phyloP scores from a whole-genome alignment of 2,797 vertebrate species.

The Synaphobranchus kaupii region DNA sequence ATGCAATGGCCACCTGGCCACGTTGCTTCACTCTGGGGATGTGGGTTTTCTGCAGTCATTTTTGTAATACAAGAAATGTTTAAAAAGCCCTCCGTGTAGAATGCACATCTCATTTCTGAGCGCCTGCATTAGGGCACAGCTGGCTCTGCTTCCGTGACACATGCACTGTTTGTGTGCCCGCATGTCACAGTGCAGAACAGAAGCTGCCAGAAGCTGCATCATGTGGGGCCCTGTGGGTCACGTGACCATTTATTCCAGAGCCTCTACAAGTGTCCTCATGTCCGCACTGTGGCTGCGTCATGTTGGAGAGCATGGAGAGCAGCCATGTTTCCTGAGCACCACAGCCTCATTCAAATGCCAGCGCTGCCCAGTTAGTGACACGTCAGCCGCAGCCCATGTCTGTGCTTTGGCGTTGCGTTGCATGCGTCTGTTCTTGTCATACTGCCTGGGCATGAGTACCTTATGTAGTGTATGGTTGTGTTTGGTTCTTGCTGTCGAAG shows the following conservation, averaged over 20 bases:
- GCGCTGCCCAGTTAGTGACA: too few species aligned
- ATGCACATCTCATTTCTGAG: constrained; percentile 21
- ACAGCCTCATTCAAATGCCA: too few species aligned
- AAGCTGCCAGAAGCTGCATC: not conserved
- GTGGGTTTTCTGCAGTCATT: not conserved
- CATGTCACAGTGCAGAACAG: not conserved
- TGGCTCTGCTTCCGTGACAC: constrained; percentile 32
- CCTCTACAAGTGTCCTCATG: not conserved
- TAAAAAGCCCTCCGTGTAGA: constrained; percentile 36
- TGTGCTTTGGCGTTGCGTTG: too few species aligned
- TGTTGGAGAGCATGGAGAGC: not conserved
- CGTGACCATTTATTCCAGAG: not conserved
- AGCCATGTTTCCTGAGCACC: too few species aligned
- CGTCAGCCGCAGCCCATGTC: too few species aligned
- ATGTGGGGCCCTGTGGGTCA: not conserved
- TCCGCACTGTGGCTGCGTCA: not conserved
- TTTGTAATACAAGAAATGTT: not conserved
- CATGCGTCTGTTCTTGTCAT: too few species aligned
- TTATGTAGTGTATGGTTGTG: not conserved
- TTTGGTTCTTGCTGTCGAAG: not conserved
- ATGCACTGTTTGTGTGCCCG: not conserved
- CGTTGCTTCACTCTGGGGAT: not conserved
- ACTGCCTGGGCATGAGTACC: not conserved
- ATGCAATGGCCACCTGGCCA: not conserved
- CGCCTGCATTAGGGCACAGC: constrained; percentile 38